Percentiles rank a stretch among this genome's conserved stretches.
These are phyloP conservation scores for Caretta caretta DNA, from an alignment of 2,113 vertebrate species.

Conservation along the genomic window DNA sequence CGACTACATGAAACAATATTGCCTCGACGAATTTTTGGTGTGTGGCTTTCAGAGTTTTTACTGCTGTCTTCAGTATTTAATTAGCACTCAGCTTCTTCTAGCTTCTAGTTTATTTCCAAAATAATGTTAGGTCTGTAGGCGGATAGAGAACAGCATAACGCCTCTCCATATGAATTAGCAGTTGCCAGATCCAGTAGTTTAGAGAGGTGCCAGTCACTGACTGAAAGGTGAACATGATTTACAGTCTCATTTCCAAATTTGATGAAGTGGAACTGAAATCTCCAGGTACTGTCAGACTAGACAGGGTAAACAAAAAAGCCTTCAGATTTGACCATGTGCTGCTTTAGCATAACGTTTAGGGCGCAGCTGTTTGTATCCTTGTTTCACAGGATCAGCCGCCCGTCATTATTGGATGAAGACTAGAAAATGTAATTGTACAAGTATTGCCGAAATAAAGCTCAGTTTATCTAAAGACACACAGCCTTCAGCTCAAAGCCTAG, in stretches of 20 bases:
- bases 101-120: not conserved
- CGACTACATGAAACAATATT: not conserved
- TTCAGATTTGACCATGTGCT: not conserved
- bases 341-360: not conserved
- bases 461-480: not conserved
- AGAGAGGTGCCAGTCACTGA: not conserved
- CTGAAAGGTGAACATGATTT: conserved; percentile 22
- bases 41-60: not conserved
- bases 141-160: not conserved
- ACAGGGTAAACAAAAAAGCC: not conserved
- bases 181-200: not conserved
- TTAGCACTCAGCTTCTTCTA: not conserved
- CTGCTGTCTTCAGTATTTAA: not conserved
- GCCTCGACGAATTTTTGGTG: not conserved
- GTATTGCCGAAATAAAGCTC: not conserved
- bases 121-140: not conserved
- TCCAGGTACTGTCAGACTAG: not conserved
- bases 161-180: not conserved
- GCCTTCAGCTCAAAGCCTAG: not conserved
- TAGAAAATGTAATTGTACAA: not conserved
- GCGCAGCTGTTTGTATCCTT: not conserved
- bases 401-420: not conserved
- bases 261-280: conserved; percentile 43
- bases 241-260: conserved; percentile 59
- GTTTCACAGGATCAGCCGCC: too few species aligned